Conservation (phyloP, 2,797 vertebrate genomes). For the Acipenser ruthenus region DNA sequence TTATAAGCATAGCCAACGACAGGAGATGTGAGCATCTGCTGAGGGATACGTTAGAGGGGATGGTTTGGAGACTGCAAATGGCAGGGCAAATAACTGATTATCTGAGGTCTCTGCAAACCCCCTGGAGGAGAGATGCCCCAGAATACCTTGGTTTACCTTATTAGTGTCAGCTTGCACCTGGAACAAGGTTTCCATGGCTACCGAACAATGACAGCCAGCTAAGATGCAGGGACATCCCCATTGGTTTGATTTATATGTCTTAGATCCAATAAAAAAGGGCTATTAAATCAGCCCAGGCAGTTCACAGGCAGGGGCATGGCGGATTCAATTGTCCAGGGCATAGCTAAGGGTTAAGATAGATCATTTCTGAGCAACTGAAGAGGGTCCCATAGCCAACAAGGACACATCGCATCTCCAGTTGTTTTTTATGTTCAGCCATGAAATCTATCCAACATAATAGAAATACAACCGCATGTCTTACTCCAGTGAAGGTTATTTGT, state of each 20-base stretch:
- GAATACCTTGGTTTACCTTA: conserved; percentile 70
- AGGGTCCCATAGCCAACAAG: conserved; percentile 69
- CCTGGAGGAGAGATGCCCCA: conserved; percentile 64
- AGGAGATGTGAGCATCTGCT: conserved; percentile 66
- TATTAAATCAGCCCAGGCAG: conserved; percentile 81
- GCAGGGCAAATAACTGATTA: conserved; percentile 70
- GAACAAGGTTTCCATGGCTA: conserved; percentile 81
- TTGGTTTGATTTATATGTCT: conserved; percentile 76
- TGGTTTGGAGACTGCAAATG: conserved; percentile 72
- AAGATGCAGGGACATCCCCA: conserved; percentile 68
- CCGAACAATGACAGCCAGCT: conserved; percentile 74
- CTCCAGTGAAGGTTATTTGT: conserved; percentile 99
- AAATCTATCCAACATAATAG: conserved; percentile 98
- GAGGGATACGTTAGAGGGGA: conserved; percentile 69
- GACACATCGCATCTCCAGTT: conserved; percentile 86
- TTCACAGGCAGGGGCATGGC: conserved; percentile 77
- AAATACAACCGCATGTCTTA: conserved; percentile 90
- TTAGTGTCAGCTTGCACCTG: conserved; percentile 59
- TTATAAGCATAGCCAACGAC: conserved; percentile 50
- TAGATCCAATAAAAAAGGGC: conserved; percentile 77
- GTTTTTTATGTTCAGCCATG: conserved; percentile 87
- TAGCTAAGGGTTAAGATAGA: conserved; percentile 73
- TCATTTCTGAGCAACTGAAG: conserved; percentile 63
- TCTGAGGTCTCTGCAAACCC: conserved; percentile 30
- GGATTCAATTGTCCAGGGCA: conserved; percentile 81